Evolutionary conservation across 2,113 vertebrate genomes (phyloP).

Genomic region (Turdus rufiventris): DNA sequence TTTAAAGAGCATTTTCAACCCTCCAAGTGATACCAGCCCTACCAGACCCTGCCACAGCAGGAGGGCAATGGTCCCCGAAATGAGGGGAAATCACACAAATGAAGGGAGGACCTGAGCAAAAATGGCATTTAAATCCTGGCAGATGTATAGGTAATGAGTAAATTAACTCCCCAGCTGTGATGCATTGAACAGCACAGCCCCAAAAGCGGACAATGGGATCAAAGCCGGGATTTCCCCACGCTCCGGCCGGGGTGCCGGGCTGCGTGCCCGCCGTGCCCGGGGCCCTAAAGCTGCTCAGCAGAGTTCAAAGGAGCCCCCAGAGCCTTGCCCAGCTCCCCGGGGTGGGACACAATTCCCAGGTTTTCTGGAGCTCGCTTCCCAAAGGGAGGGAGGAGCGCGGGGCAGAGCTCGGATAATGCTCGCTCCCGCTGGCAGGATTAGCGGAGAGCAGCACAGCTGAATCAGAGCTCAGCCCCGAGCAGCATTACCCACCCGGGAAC

Average conservation of each 20-base stretch:
- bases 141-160: not conserved
- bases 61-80: not conserved
- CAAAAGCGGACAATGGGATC: not conserved
- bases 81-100: not conserved
- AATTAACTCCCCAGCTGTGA: not conserved
- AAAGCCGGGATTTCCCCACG: not conserved
- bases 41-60: accelerated
- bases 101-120: not conserved
- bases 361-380: not conserved
- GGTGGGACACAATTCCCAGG: not conserved
- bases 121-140: not conserved
- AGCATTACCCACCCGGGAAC: constrained; percentile 39
- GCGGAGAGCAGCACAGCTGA: constrained; percentile 3
- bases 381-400: not conserved
- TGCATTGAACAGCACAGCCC: not conserved
- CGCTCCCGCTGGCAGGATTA: constrained; percentile 42
- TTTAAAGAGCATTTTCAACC: not conserved
- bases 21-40: not conserved
- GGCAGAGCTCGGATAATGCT: not conserved
- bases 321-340: not conserved
- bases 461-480: constrained; percentile 35
- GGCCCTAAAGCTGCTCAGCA: not conserved
- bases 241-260: not conserved
- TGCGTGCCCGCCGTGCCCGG: not conserved
- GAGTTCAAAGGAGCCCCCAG: not conserved